phyloP scores from a whole-genome alignment of 1,140 invertebrate species.

The Lepeophtheirus salmonis region DNA sequence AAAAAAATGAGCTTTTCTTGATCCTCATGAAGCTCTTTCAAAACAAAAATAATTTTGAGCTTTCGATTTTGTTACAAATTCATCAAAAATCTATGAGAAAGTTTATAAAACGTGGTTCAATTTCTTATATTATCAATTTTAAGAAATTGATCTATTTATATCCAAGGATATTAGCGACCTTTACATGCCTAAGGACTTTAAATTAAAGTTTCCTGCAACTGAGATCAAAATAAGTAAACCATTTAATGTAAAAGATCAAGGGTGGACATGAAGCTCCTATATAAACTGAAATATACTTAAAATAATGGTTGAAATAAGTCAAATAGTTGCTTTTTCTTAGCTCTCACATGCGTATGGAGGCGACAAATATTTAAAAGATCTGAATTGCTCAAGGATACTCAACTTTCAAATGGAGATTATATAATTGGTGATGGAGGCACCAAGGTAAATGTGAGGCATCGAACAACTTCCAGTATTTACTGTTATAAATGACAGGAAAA shows the following conservation, averaged over 20 bases:
- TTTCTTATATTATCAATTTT: neutral
- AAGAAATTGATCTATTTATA: neutral
- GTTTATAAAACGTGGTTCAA: conserved; percentile 1
- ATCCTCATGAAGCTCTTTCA: neutral
- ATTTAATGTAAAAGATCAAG: no score
- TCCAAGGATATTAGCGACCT: neutral
- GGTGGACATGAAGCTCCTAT: no score
- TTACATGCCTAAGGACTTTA: neutral
- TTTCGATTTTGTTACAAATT: neutral
- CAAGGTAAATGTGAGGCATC: no score
- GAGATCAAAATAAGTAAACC: no score
- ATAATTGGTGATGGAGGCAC: no score
- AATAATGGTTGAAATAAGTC: neutral
- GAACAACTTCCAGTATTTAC: no score
- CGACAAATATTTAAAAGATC: no score
- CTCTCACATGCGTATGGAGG: no score
- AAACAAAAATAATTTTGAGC: conserved; percentile 5
- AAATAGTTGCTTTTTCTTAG: neutral
- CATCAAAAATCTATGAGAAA: neutral
- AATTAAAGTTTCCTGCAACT: neutral
- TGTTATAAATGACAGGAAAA: no score
- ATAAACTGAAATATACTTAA: neutral
- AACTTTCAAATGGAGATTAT: no score
- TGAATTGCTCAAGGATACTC: no score
- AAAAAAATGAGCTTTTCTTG: neutral